These are phyloP conservation scores for Alauda arvensis DNA, from an alignment of 2,797 vertebrate genomes.

Conservation along the genomic window DNA sequence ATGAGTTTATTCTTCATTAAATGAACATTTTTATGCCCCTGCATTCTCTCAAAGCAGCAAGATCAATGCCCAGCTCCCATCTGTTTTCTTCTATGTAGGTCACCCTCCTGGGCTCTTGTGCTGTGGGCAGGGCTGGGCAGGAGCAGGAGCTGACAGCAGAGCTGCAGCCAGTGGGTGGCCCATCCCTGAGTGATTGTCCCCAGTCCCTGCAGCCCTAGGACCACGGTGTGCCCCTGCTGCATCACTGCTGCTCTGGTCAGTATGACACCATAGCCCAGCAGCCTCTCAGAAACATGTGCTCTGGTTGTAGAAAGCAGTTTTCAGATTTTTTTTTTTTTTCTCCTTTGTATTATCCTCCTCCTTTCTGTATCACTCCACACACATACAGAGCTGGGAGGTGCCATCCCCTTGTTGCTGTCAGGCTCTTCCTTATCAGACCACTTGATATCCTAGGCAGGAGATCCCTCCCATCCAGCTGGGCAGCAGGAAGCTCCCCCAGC, in stretches of 20 bases:
- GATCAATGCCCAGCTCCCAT: background rate
- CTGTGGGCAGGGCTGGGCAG: background rate
- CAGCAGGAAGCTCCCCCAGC: background rate
- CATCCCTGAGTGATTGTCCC: background rate
- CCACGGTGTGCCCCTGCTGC: fast-evolving
- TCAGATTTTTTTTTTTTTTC: background rate
- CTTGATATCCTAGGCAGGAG: background rate
- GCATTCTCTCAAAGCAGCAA: background rate
- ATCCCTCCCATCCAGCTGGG: background rate
- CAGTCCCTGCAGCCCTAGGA: background rate
- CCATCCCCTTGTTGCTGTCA: background rate
- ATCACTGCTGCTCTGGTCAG: background rate
- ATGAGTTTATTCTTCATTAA: background rate
- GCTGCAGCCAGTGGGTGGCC: fast-evolving
- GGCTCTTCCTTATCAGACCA: background rate
- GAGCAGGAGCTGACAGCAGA: background rate
- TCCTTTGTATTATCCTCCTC: background rate
- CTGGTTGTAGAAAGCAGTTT: background rate
- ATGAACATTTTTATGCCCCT: background rate
- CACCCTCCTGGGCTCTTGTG: background rate
- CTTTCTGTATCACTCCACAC: no score
- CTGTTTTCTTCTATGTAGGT: background rate
- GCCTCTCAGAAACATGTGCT: background rate
- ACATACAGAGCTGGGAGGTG: fast-evolving
- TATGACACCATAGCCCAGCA: background rate